Evolutionary conservation across 2,113 vertebrate genomes (phyloP).

Genomic region (Onychostruthus taczanowskii): DNA sequence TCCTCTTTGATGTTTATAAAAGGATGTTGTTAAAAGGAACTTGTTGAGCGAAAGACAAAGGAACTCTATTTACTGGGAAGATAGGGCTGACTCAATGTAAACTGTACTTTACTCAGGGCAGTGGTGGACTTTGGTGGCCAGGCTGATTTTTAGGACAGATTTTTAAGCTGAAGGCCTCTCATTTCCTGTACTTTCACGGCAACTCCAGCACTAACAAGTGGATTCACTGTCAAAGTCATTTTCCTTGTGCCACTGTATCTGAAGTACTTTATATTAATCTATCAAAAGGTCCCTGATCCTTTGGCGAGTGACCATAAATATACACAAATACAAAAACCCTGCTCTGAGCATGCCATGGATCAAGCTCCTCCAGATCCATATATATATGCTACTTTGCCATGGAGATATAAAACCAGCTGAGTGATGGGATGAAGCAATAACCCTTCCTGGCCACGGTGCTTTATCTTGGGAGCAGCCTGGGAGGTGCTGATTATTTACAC

Average conservation of each 20-base stretch:
- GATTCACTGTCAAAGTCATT: background rate
- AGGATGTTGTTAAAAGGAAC: constrained; percentile 36
- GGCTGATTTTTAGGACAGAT: background rate
- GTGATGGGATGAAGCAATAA: background rate
- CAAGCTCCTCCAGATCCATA: background rate
- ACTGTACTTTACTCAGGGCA: background rate
- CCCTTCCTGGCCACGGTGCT: background rate
- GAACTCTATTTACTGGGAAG: background rate
- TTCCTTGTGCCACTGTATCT: background rate
- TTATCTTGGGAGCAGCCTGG: background rate
- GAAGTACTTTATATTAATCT: background rate
- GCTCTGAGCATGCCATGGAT: background rate
- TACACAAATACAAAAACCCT: background rate
- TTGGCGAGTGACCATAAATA: constrained; percentile 29
- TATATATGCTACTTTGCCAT: background rate
- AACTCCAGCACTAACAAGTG: constrained; percentile 13
- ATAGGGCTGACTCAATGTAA: background rate
- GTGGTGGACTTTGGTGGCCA: background rate
- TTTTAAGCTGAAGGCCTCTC: background rate
- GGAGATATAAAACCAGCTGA: background rate
- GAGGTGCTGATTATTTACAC: constrained; percentile 11
- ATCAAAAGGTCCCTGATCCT: constrained; percentile 5
- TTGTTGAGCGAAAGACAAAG: background rate
- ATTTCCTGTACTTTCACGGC: background rate
- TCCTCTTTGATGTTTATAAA: constrained; percentile 65